Evolutionary conservation across 2,888 invertebrate genomes (phyloP).

Genomic region (Aradus depressus): DNA sequence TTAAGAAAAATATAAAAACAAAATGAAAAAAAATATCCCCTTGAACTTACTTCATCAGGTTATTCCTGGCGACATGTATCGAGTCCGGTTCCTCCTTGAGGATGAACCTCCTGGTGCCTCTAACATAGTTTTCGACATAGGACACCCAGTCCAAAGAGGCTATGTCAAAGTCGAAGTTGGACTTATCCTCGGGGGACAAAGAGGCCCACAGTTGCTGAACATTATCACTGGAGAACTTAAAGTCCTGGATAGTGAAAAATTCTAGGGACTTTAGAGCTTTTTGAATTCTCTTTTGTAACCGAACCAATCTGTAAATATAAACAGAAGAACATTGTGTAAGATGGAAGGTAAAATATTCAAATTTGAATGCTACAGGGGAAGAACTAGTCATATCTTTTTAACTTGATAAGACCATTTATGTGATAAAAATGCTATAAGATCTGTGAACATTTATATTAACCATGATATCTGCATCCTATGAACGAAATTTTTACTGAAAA

Average conservation of each 20-base stretch:
- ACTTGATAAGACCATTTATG: too few species aligned
- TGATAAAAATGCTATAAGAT: too few species aligned
- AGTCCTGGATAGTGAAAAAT: constrained; percentile 45
- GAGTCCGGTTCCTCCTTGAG: constrained; percentile 42
- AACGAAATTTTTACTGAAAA: too few species aligned
- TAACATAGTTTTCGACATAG: constrained; percentile 43
- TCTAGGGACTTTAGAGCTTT: constrained; percentile 41
- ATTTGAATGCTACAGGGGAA: background rate
- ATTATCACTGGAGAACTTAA: constrained; percentile 40
- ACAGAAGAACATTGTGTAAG: background rate
- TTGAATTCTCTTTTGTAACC: constrained; percentile 41
- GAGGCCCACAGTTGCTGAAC: constrained; percentile 35
- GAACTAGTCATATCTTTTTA: too few species aligned
- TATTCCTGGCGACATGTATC: constrained; percentile 37
- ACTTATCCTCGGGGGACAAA: constrained; percentile 36
- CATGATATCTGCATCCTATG: too few species aligned
- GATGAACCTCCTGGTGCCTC: constrained; percentile 42
- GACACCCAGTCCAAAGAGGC: constrained; percentile 41
- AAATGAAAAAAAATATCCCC: background rate
- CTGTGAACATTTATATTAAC: too few species aligned
- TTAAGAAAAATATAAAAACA: background rate
- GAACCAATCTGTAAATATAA: constrained; percentile 41
- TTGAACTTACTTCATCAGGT: constrained; percentile 34
- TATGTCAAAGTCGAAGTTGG: constrained; percentile 42
- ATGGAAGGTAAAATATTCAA: background rate